phyloP scores from a whole-genome alignment of 53 echinoderm and acorn worm species.

The Actinopyga echinites region DNA sequence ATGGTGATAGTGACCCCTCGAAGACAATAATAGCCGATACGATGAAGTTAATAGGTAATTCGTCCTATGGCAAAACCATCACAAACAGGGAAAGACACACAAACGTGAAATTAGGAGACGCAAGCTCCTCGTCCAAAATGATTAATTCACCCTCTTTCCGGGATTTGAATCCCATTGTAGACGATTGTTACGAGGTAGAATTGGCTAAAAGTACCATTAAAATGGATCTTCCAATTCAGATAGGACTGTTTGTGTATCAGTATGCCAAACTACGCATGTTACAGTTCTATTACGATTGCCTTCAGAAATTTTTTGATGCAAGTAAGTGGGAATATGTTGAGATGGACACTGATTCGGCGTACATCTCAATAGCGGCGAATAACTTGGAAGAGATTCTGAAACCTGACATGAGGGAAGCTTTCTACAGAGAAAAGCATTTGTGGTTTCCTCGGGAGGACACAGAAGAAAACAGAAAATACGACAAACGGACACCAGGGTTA shows the following conservation, averaged over 20 bases:
- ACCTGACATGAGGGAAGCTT: background rate
- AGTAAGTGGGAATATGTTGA: too few relatives aligned
- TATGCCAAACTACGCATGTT: constrained; percentile 15
- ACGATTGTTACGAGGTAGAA: constrained; percentile 37
- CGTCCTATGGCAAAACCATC: constrained; percentile 48
- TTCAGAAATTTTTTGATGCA: too few relatives aligned
- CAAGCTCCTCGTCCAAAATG: too few relatives aligned
- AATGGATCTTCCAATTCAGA: constrained; percentile 10
- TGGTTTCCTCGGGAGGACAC: too few relatives aligned
- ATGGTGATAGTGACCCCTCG: too few relatives aligned
- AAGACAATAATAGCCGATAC: too few relatives aligned
- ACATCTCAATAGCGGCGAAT: background rate
- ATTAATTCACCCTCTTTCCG: constrained; percentile 20
- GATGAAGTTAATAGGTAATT: constrained; percentile 57
- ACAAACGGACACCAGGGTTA: constrained; percentile 66
- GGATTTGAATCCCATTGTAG: background rate
- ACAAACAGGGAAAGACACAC: constrained; percentile 43
- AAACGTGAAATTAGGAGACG: too few relatives aligned
- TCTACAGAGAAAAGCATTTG: background rate
- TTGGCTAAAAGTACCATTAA: constrained; percentile 31
- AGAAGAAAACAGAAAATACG: constrained; percentile 32
- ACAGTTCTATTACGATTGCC: constrained; percentile 63
- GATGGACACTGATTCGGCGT: background rate
- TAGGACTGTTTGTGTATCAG: background rate
- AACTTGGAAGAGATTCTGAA: constrained; percentile 39